These are phyloP conservation scores for Candidula unifasciata DNA, from an alignment of 2,888 invertebrate genomes.

Conservation along the genomic window DNA sequence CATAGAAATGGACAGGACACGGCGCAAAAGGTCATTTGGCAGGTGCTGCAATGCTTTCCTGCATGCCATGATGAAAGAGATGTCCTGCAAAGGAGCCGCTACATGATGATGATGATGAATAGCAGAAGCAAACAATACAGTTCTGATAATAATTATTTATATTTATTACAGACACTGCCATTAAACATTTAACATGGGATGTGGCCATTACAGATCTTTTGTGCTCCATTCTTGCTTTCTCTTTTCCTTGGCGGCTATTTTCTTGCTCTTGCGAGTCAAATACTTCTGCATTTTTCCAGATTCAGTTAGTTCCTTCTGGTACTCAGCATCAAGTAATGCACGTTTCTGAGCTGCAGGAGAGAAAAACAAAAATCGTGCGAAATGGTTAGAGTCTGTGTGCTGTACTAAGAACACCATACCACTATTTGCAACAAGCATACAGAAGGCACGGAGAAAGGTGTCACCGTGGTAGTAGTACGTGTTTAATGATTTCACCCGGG, in stretches of 20 bases:
- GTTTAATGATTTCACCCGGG: too few relatives aligned
- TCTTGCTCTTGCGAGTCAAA: conserved; percentile 34
- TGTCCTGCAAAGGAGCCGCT: too few relatives aligned
- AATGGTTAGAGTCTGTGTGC: too few relatives aligned
- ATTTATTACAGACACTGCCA: not conserved
- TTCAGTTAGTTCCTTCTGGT: conserved; percentile 41
- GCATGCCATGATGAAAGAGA: too few relatives aligned
- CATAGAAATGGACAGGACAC: too few relatives aligned
- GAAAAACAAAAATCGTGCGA: not conserved
- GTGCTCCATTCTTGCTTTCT: conserved; percentile 42
- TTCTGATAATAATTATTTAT: not conserved
- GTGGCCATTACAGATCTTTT: conserved; percentile 29
- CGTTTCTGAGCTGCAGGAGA: conserved; percentile 38
- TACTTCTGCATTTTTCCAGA: conserved; percentile 44
- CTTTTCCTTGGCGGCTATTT: conserved; percentile 40
- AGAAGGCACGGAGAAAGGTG: too few relatives aligned
- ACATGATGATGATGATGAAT: too few relatives aligned
- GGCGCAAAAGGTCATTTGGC: too few relatives aligned
- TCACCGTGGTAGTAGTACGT: too few relatives aligned
- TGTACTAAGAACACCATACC: too few relatives aligned
- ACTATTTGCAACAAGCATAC: too few relatives aligned
- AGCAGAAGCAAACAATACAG: not conserved
- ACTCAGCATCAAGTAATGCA: conserved; percentile 40
- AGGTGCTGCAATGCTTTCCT: too few relatives aligned
- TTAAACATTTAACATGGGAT: not conserved